Base-by-base conservation (phyloP, 1,140 invertebrate genomes). In the Cydia amplana region DNA sequence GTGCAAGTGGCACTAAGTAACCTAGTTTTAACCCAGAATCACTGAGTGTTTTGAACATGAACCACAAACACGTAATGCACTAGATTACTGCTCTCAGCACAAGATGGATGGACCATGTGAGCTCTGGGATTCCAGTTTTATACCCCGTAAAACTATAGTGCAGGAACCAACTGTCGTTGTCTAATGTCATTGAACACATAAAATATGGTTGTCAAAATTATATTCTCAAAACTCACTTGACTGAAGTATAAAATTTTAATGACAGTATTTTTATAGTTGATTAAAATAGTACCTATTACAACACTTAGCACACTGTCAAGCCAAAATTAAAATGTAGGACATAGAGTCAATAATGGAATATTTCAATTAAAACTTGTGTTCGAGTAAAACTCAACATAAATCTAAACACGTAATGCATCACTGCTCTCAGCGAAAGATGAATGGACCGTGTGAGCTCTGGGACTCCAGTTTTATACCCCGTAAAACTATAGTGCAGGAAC, bases 101-200 rank as follows among this genome's bases (percentile, higher is more conserved):
- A 60, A 60, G 55, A 60, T 60, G 55, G 55, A 60, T 60, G 55
- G 20, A 60, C 55, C 4, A 1, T 23, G 20, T 23, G 55, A 60
- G 55, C 55, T 20, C 20, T 18, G 20, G 9, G 20, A 9, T 23
- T 60, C 10, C 10, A 60, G 55, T 60, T 60, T 60, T 60, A 60
- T 60, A 60, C 20, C 20, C 55, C 20, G 55, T 60, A 60, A 60
- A 60, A 60, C 55, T 60, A 12, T 60, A 60, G 55, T 60, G 18
- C 20, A 9, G 20, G 20, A 0, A 5, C 5, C 32, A 32, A 32
- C 4, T n/a, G n/a, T n/a, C n/a, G n/a, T n/a, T n/a, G n/a, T n/a
- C n/a, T n/a, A n/a, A n/a, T n/a, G n/a, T n/a, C n/a, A n/a, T n/a
- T n/a, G n/a, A n/a, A n/a, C n/a, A n/a, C n/a, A n/a, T n/a, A n/a